Evolutionary conservation across 2,113 vertebrate species (phyloP).

Genomic region (Hoplias malabaricus): DNA sequence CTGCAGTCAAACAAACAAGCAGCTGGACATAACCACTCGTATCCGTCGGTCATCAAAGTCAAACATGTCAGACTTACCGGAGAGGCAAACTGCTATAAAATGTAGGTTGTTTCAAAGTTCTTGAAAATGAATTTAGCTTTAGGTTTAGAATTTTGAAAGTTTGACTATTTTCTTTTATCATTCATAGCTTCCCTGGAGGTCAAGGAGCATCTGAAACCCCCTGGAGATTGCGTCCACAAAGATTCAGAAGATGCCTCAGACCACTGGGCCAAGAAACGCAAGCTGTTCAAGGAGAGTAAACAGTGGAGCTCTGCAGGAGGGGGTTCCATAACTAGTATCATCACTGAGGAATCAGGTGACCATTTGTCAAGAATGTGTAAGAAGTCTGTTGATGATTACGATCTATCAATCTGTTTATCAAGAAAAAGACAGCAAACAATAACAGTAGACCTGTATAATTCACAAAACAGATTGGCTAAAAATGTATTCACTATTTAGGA

Average conservation of each 20-base stretch:
- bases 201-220: constrained; percentile 68
- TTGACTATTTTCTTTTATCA: background rate
- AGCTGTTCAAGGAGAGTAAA: constrained; percentile 82
- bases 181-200: constrained; percentile 62
- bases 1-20: constrained; percentile 6
- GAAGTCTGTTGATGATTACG: background rate
- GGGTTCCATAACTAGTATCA: constrained; percentile 81
- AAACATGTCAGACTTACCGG: constrained; percentile 27
- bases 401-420: too few species aligned
- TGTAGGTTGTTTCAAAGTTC: constrained; percentile 55
- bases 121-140: background rate
- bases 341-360: constrained; percentile 83
- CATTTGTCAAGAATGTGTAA: background rate
- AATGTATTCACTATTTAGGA: too few species aligned
- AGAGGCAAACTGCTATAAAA: constrained; percentile 46
- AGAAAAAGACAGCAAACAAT: background rate
- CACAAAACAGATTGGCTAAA: background rate
- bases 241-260: constrained; percentile 75
- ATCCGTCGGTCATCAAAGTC: background rate
- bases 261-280: constrained; percentile 82
- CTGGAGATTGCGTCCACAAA: constrained; percentile 63
- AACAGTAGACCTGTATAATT: background rate
- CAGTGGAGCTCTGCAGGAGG: constrained; percentile 81
- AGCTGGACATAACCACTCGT: constrained; percentile 4
- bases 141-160: background rate